phyloP scores from a whole-genome alignment of 2,797 vertebrate species.

The Esox masquinongy region DNA sequence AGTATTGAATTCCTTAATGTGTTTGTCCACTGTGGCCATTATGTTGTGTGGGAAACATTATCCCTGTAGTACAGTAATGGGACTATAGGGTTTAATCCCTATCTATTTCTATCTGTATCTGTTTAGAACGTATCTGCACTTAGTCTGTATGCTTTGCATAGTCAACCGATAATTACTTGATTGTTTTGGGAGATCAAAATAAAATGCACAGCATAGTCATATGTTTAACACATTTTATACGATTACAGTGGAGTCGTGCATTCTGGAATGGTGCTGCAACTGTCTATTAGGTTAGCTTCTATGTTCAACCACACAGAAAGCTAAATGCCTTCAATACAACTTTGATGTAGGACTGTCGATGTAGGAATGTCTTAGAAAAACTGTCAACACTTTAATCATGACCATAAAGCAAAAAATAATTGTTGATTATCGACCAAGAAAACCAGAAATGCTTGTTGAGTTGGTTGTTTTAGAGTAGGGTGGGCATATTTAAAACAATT shows the following conservation, averaged over 20 bases:
- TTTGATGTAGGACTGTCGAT: too few species aligned
- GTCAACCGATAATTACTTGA: neutral
- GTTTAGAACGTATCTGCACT: neutral
- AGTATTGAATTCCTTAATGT: neutral
- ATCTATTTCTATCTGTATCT: neutral
- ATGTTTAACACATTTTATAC: neutral
- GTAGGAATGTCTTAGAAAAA: too few species aligned
- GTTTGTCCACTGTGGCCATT: neutral
- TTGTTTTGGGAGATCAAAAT: neutral
- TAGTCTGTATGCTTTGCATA: neutral
- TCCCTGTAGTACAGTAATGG: constrained; percentile 18
- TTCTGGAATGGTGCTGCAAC: neutral
- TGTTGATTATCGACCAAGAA: too few species aligned
- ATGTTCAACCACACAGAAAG: neutral
- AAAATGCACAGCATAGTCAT: neutral
- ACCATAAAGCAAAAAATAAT: too few species aligned
- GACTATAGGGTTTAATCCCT: neutral
- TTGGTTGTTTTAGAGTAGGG: too few species aligned
- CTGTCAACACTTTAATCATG: too few species aligned
- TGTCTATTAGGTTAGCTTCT: neutral
- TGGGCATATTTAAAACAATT: too few species aligned
- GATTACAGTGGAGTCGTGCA: neutral
- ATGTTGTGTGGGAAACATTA: neutral
- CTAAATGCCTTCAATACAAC: too few species aligned
- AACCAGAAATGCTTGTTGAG: too few species aligned